phyloP scores from a whole-genome alignment of 1,140 invertebrate genomes.

The Ceratosolen solmsi region DNA sequence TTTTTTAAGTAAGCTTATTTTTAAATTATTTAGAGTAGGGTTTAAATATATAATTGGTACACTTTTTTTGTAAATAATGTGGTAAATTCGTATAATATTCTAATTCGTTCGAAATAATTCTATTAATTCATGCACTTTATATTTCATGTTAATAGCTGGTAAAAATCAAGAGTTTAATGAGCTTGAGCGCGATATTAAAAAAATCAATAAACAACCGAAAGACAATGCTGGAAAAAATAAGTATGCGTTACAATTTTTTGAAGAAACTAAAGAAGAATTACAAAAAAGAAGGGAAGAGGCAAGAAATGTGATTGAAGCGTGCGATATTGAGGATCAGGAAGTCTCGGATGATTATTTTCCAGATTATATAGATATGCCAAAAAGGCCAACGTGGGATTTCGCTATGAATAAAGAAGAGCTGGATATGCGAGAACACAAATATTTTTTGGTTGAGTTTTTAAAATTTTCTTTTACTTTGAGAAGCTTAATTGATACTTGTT shows the following conservation, averaged over 20 bases:
- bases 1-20: slow-evolving; percentile 55
- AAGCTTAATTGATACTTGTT: no score
- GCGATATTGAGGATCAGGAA: slow-evolving; percentile 79
- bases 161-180: neutral
- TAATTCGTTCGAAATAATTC: neutral
- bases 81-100: neutral
- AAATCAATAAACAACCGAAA: slow-evolving; percentile 73
- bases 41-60: no score
- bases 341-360: slow-evolving; percentile 83
- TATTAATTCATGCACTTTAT: neutral
- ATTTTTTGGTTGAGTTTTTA: slow-evolving; percentile 79
- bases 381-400: slow-evolving; percentile 86
- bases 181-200: slow-evolving; percentile 61
- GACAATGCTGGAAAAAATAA: slow-evolving; percentile 72
- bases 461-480: slow-evolving; percentile 13
- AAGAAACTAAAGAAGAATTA: slow-evolving; percentile 81
- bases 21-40: neutral
- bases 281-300: slow-evolving; percentile 79
- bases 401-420: slow-evolving; percentile 81
- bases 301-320: slow-evolving; percentile 73
- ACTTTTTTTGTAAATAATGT: no score
- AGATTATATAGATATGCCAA: slow-evolving; percentile 85
- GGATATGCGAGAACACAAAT: slow-evolving; percentile 83
- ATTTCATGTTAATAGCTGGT: slow-evolving; percentile 48
- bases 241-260: slow-evolving; percentile 84